These are phyloP conservation scores for Myxocyprinus asiaticus DNA, from an alignment of 2,113 vertebrate species.

Conservation along the genomic window DNA sequence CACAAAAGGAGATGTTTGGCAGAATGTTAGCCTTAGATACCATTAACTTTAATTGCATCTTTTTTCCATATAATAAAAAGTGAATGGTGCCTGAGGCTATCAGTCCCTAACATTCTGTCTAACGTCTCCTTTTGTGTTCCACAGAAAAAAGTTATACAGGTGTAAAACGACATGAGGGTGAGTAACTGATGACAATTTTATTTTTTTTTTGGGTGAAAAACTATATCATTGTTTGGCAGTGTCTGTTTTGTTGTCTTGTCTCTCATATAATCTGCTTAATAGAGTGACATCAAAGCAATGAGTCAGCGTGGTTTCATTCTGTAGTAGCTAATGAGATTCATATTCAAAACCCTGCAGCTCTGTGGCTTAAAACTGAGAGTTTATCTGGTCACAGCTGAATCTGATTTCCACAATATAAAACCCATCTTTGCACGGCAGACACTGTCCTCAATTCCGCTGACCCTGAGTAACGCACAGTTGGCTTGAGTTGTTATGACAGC, in stretches of 20 bases:
- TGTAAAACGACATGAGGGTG: too few relatives aligned
- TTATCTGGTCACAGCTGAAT: slow-evolving; percentile 47
- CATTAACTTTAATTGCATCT: too few relatives aligned
- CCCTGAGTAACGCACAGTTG: not conserved
- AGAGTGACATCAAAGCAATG: not conserved
- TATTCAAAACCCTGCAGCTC: not conserved
- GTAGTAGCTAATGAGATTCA: slow-evolving; percentile 35
- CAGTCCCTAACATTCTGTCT: too few relatives aligned
- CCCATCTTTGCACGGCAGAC: slow-evolving; percentile 12
- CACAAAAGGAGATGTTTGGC: too few relatives aligned
- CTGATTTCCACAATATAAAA: slow-evolving; percentile 44
- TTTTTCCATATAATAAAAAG: too few relatives aligned
- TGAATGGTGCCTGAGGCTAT: too few relatives aligned
- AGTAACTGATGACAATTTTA: too few relatives aligned
- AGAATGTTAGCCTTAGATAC: too few relatives aligned
- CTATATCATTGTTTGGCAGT: too few relatives aligned
- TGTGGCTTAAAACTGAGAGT: slow-evolving; percentile 15
- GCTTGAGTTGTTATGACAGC: slow-evolving; percentile 50
- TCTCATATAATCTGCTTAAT: not conserved
- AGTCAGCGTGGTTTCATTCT: not conserved
- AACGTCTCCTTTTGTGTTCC: too few relatives aligned
- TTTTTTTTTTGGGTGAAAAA: too few relatives aligned
- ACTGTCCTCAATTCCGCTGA: slow-evolving; percentile 38
- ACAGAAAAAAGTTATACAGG: too few relatives aligned
- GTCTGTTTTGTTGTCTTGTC: not conserved